A percentile compares a stretch with the other conserved stretches of the same genome.
These are phyloP conservation scores for Globicephala melas DNA, from an alignment of 2,113 vertebrate species.

Conservation along the genomic window DNA sequence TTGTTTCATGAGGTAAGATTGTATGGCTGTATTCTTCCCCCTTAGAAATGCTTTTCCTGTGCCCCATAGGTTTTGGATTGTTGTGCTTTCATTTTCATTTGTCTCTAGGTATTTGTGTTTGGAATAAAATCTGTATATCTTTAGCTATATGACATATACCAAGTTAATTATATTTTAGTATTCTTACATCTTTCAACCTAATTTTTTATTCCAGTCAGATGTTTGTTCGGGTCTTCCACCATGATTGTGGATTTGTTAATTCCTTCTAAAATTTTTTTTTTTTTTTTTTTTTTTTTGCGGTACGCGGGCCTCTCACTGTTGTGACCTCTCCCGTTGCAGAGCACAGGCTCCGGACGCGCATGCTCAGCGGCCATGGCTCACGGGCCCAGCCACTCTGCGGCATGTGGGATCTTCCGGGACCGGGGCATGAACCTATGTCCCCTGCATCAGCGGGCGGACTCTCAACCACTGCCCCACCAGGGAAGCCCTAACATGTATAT, in stretches of 20 bases:
- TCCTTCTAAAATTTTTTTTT: neutral
- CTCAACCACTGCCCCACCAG: too few relatives aligned
- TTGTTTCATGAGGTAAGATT: neutral
- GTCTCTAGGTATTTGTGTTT: neutral
- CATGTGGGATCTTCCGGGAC: too few relatives aligned
- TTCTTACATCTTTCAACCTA: neutral
- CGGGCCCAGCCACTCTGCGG: rapidly evolving
- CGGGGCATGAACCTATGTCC: too few relatives aligned
- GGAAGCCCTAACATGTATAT: neutral
- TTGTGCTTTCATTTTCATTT: neutral
- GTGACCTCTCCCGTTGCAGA: too few relatives aligned
- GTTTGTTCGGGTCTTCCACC: neutral
- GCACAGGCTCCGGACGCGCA: too few relatives aligned
- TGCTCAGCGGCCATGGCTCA: too few relatives aligned
- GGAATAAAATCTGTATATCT: neutral
- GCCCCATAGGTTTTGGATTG: neutral
- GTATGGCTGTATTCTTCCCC: neutral
- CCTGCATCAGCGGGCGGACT: too few relatives aligned
- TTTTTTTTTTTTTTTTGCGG: too few relatives aligned
- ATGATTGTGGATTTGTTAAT: neutral
- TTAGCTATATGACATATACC: neutral
- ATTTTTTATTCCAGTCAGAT: neutral
- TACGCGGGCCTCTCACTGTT: too few relatives aligned
- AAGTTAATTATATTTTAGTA: neutral
- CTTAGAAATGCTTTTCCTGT: neutral